A percentile compares a stretch with the other conserved stretches of the same genome.
Conservation (phyloP, 1,140 invertebrate genomes). For the Phthorimaea operculella region DNA sequence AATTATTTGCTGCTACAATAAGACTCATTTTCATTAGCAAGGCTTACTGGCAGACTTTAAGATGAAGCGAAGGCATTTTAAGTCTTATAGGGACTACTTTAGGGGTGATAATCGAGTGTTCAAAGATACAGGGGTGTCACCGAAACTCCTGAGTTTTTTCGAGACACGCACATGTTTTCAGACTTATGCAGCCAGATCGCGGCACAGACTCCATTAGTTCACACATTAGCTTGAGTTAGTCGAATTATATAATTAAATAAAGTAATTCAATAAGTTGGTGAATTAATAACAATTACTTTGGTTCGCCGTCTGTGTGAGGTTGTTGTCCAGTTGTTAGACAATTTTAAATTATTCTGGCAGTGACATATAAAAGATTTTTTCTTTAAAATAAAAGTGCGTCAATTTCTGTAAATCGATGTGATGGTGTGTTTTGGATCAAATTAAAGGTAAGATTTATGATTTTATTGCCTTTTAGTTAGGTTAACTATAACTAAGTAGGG, state of each 20-base stretch:
- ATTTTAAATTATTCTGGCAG: constrained; percentile 21
- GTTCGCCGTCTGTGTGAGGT: constrained; percentile 29
- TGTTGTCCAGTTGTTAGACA: constrained; percentile 27
- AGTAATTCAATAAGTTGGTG: constrained; percentile 63
- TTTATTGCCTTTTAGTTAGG: too few species aligned
- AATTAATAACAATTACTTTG: constrained; percentile 63
- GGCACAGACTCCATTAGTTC: constrained; percentile 62
- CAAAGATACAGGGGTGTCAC: background rate
- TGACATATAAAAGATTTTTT: constrained; percentile 4
- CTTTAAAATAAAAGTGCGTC: constrained; percentile 3
- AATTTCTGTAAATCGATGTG: constrained; percentile 8
- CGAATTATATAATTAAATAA: constrained; percentile 64
- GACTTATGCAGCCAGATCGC: constrained; percentile 52
- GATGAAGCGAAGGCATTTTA: background rate
- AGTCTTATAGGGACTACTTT: background rate
- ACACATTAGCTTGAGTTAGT: constrained; percentile 63
- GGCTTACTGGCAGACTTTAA: too few species aligned
- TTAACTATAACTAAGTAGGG: too few species aligned
- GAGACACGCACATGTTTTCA: constrained; percentile 26
- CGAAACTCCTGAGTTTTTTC: background rate
- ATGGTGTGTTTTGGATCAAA: constrained; percentile 37
- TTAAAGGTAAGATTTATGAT: constrained; percentile 41
- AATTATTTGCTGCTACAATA: background rate
- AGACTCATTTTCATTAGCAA: background rate
- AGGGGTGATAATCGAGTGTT: background rate